These are phyloP conservation scores for Pipra filicauda DNA, from an alignment of 2,113 vertebrate species.

Conservation along the genomic window DNA sequence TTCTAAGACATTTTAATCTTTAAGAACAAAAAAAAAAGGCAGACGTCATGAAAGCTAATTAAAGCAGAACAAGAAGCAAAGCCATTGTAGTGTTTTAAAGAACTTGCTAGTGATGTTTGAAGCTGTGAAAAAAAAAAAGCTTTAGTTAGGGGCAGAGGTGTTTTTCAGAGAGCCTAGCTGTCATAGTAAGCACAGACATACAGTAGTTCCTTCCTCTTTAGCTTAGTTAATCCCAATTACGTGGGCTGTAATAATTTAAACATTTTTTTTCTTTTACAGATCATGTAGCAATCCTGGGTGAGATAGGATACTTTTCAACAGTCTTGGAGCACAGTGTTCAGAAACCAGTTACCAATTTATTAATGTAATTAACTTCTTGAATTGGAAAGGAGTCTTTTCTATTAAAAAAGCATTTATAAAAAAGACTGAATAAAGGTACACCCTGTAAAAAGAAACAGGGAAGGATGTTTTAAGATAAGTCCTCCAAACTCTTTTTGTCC, in stretches of 20 bases:
- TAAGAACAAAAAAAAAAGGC: slow-evolving; percentile 69
- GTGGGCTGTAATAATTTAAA: slow-evolving; percentile 77
- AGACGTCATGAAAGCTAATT: slow-evolving; percentile 82
- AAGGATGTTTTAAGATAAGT: background rate
- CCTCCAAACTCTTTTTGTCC: background rate
- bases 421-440: background rate
- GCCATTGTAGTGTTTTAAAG: slow-evolving; percentile 79
- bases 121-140: slow-evolving; percentile 72
- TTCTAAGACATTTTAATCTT: slow-evolving; percentile 82
- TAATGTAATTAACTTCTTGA: slow-evolving; percentile 60
- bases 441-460: background rate
- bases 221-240: slow-evolving; percentile 91
- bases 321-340: slow-evolving; percentile 59
- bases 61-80: slow-evolving; percentile 77
- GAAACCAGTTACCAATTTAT: slow-evolving; percentile 61
- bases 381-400: slow-evolving; percentile 1
- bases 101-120: slow-evolving; percentile 77
- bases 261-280: background rate
- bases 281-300: slow-evolving; percentile 38
- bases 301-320: slow-evolving; percentile 45
- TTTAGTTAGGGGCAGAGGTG: slow-evolving; percentile 73
- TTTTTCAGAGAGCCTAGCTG: slow-evolving; percentile 78
- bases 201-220: slow-evolving; percentile 82
- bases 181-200: slow-evolving; percentile 84
- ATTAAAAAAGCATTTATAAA: background rate